Conservation (phyloP, 2,888 invertebrate species). For the Gymnoscelis rufifasciata region DNA sequence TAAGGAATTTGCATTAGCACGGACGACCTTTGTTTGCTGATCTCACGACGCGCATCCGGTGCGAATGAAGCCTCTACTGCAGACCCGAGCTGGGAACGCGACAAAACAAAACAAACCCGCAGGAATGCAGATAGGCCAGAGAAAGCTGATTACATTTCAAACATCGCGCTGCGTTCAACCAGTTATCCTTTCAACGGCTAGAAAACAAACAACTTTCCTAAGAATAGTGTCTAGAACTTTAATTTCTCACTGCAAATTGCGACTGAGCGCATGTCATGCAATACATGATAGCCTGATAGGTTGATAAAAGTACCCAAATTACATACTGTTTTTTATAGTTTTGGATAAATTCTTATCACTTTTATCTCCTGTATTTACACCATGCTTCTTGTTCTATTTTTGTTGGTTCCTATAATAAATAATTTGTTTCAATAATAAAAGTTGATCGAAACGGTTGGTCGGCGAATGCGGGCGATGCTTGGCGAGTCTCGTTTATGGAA, state of each 20-base stretch:
- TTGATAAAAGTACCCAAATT: background rate
- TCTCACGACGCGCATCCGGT: constrained; percentile 63
- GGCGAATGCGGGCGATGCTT: constrained; percentile 53
- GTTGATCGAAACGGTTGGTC: constrained; percentile 36
- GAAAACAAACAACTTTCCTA: no score
- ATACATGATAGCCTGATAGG: background rate
- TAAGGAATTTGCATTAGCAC: constrained; percentile 48
- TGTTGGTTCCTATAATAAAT: background rate
- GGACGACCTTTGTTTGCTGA: constrained; percentile 54
- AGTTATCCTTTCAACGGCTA: no score
- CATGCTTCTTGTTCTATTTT: background rate
- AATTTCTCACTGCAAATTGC: no score
- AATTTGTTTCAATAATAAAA: no score
- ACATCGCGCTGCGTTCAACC: background rate
- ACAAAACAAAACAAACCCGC: constrained; percentile 36
- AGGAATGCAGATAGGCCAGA: constrained; percentile 11
- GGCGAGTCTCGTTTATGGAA: constrained; percentile 33
- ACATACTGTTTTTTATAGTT: background rate
- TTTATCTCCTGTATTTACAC: no score
- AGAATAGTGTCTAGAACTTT: no score
- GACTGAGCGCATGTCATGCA: background rate
- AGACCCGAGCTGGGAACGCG: constrained; percentile 28
- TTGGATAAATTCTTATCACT: no score
- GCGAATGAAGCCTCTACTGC: constrained; percentile 34
- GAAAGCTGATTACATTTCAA: constrained; percentile 6